phyloP scores from a whole-genome alignment of 2,888 invertebrate genomes.

The Rotaria sp. region DNA sequence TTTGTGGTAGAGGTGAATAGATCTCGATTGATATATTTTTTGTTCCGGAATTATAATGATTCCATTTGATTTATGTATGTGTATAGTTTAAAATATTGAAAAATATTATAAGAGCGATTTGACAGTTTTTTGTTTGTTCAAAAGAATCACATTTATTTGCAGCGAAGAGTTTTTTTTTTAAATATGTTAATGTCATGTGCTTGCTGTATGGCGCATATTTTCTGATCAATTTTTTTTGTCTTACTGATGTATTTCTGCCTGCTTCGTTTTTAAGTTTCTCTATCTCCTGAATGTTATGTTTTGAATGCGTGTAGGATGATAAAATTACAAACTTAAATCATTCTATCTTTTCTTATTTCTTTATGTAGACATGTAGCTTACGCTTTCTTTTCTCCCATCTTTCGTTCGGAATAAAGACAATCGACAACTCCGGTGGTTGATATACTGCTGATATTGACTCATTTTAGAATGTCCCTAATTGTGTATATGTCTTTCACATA shows the following conservation, averaged over 20 bases:
- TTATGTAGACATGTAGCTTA: constrained; percentile 3
- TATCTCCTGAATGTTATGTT: neutral
- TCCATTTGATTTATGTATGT: neutral
- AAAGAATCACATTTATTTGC: neutral
- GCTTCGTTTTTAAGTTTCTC: neutral
- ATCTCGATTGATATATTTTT: neutral
- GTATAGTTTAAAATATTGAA: neutral
- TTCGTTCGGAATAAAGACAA: neutral
- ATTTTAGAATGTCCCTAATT: neutral
- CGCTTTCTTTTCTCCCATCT: neutral
- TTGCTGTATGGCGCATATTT: neutral
- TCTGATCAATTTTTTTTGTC: neutral
- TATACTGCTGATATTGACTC: neutral
- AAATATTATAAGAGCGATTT: neutral
- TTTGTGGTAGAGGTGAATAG: neutral
- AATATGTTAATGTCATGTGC: neutral
- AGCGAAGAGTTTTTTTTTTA: neutral
- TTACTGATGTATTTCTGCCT: neutral
- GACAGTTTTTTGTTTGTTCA: neutral
- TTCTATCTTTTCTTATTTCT: neutral
- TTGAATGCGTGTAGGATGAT: constrained; percentile 4
- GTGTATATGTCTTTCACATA: constrained; percentile 10
- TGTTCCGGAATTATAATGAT: neutral
- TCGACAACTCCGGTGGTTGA: constrained; percentile 10
- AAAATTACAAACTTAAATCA: neutral